These are phyloP conservation scores for Phoenicopterus ruber DNA, from an alignment of 2,113 vertebrate species.

Conservation along the genomic window DNA sequence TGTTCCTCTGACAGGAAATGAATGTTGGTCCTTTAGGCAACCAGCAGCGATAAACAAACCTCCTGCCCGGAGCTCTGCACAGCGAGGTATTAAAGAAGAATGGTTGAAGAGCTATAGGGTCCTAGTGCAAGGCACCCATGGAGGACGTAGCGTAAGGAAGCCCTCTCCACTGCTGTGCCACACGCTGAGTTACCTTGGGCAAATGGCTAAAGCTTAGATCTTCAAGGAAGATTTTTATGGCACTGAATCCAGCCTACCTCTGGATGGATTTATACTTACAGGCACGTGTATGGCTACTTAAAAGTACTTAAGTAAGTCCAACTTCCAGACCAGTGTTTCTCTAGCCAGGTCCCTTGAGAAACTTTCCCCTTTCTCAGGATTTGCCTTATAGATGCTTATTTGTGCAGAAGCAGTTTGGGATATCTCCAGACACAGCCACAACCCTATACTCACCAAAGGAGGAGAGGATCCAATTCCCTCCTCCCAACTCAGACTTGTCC, in stretches of 20 bases:
- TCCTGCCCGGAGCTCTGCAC: neutral
- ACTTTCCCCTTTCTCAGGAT: neutral
- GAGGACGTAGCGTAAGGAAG: neutral
- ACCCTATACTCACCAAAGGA: neutral
- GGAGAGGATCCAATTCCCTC: neutral
- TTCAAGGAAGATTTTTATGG: neutral
- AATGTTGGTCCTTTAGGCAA: neutral
- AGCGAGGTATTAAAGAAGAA: neutral
- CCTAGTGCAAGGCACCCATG: neutral
- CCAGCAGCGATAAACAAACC: neutral
- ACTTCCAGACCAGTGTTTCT: neutral
- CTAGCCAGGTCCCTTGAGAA: neutral
- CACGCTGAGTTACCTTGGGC: neutral
- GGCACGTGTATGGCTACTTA: neutral
- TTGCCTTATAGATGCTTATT: neutral
- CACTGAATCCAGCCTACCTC: neutral
- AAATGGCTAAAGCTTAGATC: neutral
- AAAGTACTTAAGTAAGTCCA: neutral
- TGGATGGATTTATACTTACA: neutral
- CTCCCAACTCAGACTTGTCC: neutral
- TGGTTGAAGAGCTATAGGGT: neutral
- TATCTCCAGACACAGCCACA: neutral
- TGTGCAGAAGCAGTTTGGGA: neutral
- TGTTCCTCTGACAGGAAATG: neutral
- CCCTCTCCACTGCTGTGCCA: neutral